phyloP scores from a whole-genome alignment of 2,888 invertebrate genomes.

The Lasioglossum malachurum region DNA sequence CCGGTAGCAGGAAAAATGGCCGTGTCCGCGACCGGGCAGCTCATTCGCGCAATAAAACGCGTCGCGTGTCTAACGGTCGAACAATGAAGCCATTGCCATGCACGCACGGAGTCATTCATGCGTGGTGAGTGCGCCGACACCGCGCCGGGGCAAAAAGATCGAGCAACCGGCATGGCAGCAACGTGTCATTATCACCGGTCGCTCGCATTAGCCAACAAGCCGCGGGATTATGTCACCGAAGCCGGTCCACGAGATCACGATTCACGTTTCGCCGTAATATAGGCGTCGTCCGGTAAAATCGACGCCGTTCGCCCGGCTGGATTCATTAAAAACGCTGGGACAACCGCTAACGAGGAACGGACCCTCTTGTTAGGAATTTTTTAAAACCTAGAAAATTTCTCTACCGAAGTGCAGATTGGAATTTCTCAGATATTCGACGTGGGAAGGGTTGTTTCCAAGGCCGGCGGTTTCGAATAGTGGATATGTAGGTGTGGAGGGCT shows the following conservation, averaged over 20 bases:
- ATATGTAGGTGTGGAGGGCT: background rate
- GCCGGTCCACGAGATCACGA: slow-evolving; percentile 30
- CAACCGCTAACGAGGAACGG: slow-evolving; percentile 6
- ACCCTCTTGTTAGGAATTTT: background rate
- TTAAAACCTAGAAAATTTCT: background rate
- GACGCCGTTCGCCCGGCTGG: background rate
- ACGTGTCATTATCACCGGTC: slow-evolving; percentile 51
- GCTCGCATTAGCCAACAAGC: slow-evolving; percentile 45
- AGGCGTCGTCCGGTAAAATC: slow-evolving; percentile 27
- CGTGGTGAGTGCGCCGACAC: slow-evolving; percentile 14
- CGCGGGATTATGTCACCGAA: slow-evolving; percentile 18
- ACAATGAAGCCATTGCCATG: slow-evolving; percentile 41
- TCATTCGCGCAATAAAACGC: slow-evolving; percentile 5
- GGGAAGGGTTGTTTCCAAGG: background rate
- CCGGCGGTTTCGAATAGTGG: background rate
- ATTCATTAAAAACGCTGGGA: slow-evolving; percentile 10
- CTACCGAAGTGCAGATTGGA: background rate
- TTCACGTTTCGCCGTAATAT: background rate
- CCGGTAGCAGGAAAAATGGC: background rate
- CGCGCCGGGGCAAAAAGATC: slow-evolving; percentile 23
- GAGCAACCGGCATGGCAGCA: slow-evolving; percentile 13
- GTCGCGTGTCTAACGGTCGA: slow-evolving; percentile 20
- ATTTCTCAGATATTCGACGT: background rate
- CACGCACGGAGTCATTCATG: slow-evolving; percentile 40
- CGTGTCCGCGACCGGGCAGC: background rate